These are phyloP conservation scores for Watsonalla binaria DNA, from an alignment of 2,888 invertebrate genomes.

Conservation along the genomic window DNA sequence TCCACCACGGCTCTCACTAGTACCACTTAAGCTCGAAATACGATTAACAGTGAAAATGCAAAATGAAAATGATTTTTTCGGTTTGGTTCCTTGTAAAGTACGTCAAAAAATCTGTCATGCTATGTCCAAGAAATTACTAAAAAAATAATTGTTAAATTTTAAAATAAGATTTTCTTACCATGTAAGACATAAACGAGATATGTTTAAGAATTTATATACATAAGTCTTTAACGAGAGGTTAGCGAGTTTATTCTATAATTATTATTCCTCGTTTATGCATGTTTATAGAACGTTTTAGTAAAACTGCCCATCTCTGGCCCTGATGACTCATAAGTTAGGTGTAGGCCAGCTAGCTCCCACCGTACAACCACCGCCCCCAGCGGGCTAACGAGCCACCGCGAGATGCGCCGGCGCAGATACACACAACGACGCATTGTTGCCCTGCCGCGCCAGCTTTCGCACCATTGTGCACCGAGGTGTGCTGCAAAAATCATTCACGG, in stretches of 20 bases:
- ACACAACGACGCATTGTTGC: constrained; percentile 69
- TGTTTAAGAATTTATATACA: no score
- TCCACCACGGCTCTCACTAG: no score
- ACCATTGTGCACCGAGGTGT: constrained; percentile 69
- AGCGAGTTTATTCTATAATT: not conserved
- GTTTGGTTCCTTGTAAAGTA: no score
- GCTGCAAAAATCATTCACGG: constrained; percentile 57
- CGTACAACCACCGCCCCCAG: constrained; percentile 67
- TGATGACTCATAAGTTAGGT: constrained; percentile 34
- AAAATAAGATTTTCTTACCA: no score
- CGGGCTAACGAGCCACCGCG: constrained; percentile 68
- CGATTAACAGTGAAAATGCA: no score
- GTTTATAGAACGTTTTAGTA: constrained; percentile 17
- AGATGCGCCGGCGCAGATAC: constrained; percentile 69
- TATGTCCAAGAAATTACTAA: no score
- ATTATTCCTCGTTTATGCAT: not conserved
- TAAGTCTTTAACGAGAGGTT: no score
- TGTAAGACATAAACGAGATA: no score
- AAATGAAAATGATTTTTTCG: no score
- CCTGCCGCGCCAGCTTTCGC: constrained; percentile 74
- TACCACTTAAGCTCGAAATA: no score
- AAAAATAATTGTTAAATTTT: no score
- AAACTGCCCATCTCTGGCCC: constrained; percentile 42
- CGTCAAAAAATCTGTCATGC: no score
- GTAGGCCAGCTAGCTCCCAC: constrained; percentile 43